Percentiles rank a stretch among this genome's conserved stretches.
Conservation (phyloP, 2,797 vertebrate species). For the Buceros bicornis region DNA sequence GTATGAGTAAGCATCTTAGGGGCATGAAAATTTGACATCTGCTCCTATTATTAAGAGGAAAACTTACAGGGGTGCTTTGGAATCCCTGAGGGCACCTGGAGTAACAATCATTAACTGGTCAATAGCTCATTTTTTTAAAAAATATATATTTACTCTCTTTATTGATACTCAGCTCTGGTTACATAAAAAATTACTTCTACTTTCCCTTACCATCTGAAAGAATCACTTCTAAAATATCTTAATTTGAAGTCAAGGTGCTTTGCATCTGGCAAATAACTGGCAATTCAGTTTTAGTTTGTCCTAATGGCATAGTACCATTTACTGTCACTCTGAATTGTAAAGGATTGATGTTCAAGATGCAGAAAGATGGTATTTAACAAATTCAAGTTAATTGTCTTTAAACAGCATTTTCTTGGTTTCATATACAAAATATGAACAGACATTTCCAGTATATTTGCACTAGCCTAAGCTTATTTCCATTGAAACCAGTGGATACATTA, state of each 20-base stretch:
- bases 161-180: neutral
- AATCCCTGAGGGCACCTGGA: neutral
- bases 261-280: neutral
- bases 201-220: neutral
- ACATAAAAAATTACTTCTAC: neutral
- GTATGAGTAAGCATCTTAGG: slow-evolving; percentile 13
- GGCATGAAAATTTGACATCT: slow-evolving; percentile 54
- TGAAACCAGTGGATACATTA: neutral
- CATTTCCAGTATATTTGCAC: neutral
- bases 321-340: neutral
- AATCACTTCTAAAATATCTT: neutral
- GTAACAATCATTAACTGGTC: neutral
- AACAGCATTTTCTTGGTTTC: neutral
- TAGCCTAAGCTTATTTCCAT: neutral
- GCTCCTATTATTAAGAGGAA: neutral
- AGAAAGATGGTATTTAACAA: neutral
- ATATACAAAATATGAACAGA: neutral
- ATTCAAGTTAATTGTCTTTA: neutral
- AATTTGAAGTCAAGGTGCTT: neutral
- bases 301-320: neutral
- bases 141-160: neutral
- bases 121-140: neutral
- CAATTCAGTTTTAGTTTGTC: neutral
- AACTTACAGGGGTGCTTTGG: neutral
- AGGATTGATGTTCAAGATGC: neutral